These are phyloP conservation scores for Tachycineta bicolor DNA, from an alignment of 2,113 vertebrate species.

Conservation along the genomic window DNA sequence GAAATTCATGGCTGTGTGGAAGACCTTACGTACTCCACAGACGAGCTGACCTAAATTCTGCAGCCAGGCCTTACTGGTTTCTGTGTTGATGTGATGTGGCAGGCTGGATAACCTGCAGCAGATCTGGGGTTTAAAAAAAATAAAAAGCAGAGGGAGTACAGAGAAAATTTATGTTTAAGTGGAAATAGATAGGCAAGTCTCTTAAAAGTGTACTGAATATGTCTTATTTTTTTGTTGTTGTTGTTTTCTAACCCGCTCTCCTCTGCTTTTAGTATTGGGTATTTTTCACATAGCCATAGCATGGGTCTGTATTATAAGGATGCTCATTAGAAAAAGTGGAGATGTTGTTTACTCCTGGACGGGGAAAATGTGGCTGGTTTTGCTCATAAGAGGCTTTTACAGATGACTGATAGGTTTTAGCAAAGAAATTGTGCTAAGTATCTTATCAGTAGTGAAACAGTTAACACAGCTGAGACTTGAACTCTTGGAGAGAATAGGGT, in stretches of 20 bases:
- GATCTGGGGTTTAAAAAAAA: background rate
- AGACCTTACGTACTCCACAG: constrained; percentile 34
- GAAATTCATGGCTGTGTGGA: constrained; percentile 10
- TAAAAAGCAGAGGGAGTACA: background rate
- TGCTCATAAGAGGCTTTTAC: background rate
- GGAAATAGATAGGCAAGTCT: background rate
- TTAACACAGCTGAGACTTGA: background rate
- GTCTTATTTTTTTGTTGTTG: background rate
- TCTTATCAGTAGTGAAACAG: background rate
- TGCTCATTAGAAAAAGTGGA: background rate
- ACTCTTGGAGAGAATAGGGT: background rate
- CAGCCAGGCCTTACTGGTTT: constrained; percentile 21
- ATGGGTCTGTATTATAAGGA: background rate
- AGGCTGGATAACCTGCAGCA: constrained; percentile 18
- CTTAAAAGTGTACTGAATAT: background rate
- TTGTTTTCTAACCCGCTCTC: background rate
- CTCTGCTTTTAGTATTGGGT: background rate
- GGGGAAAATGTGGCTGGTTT: background rate
- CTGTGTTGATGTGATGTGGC: background rate
- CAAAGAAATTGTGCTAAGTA: background rate
- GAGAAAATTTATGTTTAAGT: background rate
- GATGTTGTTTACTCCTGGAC: background rate
- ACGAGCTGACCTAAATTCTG: constrained; percentile 61
- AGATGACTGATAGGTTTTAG: background rate
- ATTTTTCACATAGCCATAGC: background rate